These are phyloP conservation scores for Gorsachius magnificus DNA, from an alignment of 2,797 vertebrate species.

Conservation along the genomic window DNA sequence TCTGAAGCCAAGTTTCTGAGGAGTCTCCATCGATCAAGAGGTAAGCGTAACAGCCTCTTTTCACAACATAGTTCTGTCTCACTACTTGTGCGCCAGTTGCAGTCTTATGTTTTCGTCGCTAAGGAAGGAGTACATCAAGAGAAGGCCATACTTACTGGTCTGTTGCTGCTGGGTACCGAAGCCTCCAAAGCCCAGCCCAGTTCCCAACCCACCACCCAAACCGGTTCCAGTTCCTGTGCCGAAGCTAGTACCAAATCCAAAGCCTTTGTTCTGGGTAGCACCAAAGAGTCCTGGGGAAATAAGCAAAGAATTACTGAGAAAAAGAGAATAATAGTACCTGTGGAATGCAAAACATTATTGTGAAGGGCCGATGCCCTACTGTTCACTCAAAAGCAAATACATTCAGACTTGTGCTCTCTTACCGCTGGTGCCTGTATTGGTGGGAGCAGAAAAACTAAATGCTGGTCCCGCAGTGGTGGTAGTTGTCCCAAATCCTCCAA, in stretches of 20 bases:
- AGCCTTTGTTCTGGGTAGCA: slow-evolving; percentile 92
- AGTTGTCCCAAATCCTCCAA: slow-evolving; percentile 91
- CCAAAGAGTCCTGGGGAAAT: slow-evolving; percentile 85
- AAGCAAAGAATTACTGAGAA: not conserved
- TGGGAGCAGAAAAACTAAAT: slow-evolving; percentile 89
- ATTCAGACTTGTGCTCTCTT: slow-evolving; percentile 15
- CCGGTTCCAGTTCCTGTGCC: slow-evolving; percentile 83
- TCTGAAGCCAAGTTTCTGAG: not conserved
- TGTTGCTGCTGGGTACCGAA: slow-evolving; percentile 90
- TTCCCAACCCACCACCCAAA: slow-evolving; percentile 87
- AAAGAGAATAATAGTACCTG: not conserved
- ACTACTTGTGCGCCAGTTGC: too few relatives aligned
- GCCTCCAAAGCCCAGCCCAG: slow-evolving; percentile 87
- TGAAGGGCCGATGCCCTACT: not conserved
- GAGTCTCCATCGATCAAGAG: not conserved
- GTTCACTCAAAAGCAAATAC: not conserved
- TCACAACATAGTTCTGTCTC: not conserved
- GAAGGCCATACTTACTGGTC: slow-evolving; percentile 71
- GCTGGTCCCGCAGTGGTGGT: slow-evolving; percentile 82
- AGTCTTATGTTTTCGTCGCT: rapidly evolving
- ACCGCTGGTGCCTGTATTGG: slow-evolving; percentile 83
- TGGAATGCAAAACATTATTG: not conserved
- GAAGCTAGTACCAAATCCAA: slow-evolving; percentile 91
- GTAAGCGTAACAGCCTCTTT: not conserved
- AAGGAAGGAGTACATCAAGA: not conserved